Conservation (phyloP, 2,797 vertebrate genomes). For the Pangasius krempfi region DNA sequence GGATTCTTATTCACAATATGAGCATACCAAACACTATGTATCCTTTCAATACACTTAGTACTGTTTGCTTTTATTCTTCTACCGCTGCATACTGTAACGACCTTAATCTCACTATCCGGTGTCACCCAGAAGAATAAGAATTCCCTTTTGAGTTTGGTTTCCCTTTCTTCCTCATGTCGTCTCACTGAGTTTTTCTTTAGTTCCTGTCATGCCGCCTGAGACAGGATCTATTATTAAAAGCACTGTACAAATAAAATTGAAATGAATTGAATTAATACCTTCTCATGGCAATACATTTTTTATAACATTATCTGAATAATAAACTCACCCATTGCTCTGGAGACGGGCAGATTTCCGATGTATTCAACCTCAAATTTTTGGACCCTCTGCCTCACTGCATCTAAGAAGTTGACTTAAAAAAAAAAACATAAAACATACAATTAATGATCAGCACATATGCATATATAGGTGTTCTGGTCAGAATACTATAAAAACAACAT, state of each 20-base stretch:
- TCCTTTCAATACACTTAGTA: background rate
- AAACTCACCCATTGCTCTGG: constrained; percentile 86
- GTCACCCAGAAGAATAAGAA: background rate
- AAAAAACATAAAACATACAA: background rate
- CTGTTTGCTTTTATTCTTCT: background rate
- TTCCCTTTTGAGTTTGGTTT: background rate
- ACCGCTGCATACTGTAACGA: background rate
- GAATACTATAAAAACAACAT: background rate
- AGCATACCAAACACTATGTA: background rate
- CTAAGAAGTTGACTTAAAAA: constrained; percentile 83
- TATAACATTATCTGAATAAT: background rate
- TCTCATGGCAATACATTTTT: background rate
- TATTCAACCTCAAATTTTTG: constrained; percentile 90
- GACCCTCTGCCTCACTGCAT: constrained; percentile 81
- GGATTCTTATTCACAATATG: background rate
- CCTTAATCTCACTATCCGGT: background rate
- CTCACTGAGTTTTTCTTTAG: background rate
- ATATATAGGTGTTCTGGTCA: background rate
- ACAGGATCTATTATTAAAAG: background rate
- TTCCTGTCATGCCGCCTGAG: background rate
- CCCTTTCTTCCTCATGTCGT: background rate
- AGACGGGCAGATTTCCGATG: constrained; percentile 87
- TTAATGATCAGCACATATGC: background rate
- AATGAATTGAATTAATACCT: background rate
- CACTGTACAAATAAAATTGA: background rate